Percentiles rank a stretch among this genome's conserved stretches.
These are phyloP conservation scores for Saguinus oedipus DNA, from an alignment of 2,797 vertebrate species.

Conservation along the genomic window DNA sequence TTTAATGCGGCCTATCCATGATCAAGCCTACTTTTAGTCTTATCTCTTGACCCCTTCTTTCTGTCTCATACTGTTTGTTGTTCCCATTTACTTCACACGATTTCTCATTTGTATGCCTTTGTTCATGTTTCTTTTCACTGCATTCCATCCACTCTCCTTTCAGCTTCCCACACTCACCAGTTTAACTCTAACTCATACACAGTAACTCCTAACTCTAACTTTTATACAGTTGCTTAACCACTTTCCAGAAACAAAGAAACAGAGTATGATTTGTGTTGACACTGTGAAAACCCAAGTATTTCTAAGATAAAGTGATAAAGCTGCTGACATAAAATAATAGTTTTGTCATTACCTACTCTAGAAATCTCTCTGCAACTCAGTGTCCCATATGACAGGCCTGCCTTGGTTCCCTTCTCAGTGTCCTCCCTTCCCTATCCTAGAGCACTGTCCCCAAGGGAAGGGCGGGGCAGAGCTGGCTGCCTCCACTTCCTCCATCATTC, in stretches of 20 bases:
- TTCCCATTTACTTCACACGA: background rate
- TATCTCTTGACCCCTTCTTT: background rate
- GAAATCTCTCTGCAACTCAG: background rate
- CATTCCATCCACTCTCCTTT: background rate
- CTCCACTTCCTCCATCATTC: background rate
- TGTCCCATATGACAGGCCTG: background rate
- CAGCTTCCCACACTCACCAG: background rate
- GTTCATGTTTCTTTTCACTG: background rate
- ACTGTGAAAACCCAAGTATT: conserved; percentile 43
- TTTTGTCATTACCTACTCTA: background rate
- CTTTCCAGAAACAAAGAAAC: conserved; percentile 73
- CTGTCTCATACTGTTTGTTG: background rate
- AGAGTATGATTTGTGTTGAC: conserved; percentile 51
- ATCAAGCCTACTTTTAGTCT: background rate
- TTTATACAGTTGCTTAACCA: conserved; percentile 71
- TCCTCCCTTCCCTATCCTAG: background rate
- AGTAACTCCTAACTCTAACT: background rate
- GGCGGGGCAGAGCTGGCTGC: background rate
- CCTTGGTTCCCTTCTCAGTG: background rate
- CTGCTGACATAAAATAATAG: background rate
- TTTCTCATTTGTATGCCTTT: background rate
- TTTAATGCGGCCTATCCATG: background rate
- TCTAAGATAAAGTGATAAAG: conserved; percentile 47
- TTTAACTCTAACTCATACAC: background rate
- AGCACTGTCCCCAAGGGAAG: background rate